phyloP scores from a whole-genome alignment of 2,113 vertebrate genomes.

The Poecilia latipinna region DNA sequence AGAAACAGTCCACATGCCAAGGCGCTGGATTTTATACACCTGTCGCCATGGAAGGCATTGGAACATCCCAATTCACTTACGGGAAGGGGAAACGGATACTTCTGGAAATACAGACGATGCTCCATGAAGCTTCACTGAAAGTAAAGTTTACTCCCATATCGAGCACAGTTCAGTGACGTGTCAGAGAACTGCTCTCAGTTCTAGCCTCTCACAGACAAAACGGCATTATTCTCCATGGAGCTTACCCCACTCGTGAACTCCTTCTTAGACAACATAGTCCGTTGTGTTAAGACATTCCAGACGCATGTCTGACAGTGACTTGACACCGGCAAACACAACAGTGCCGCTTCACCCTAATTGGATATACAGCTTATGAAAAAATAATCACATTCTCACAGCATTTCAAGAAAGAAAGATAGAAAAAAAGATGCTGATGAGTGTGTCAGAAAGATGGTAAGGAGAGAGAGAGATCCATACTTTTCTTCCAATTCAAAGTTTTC shows the following conservation, averaged over 20 bases:
- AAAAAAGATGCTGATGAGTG: neutral
- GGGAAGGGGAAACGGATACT: neutral
- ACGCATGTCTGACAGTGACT: neutral
- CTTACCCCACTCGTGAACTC: neutral
- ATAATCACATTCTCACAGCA: neutral
- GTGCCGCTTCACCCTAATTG: neutral
- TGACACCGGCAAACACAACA: neutral
- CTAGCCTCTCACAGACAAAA: neutral
- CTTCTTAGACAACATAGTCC: neutral
- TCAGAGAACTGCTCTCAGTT: neutral
- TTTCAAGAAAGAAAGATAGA: neutral
- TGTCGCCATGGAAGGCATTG: no score
- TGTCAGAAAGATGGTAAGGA: neutral
- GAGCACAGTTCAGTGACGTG: neutral
- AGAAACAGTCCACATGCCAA: no score
- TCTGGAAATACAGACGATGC: neutral
- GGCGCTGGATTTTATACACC: no score
- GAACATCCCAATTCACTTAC: neutral
- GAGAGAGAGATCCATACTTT: neutral
- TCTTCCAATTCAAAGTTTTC: conserved; percentile 32
- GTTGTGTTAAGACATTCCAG: neutral
- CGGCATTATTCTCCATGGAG: neutral
- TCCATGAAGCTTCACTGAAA: neutral
- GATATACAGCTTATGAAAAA: neutral
- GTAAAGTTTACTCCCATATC: neutral